Evolutionary conservation across 2,797 vertebrate genomes (phyloP).

Genomic region (Sebastes steindachneri): DNA sequence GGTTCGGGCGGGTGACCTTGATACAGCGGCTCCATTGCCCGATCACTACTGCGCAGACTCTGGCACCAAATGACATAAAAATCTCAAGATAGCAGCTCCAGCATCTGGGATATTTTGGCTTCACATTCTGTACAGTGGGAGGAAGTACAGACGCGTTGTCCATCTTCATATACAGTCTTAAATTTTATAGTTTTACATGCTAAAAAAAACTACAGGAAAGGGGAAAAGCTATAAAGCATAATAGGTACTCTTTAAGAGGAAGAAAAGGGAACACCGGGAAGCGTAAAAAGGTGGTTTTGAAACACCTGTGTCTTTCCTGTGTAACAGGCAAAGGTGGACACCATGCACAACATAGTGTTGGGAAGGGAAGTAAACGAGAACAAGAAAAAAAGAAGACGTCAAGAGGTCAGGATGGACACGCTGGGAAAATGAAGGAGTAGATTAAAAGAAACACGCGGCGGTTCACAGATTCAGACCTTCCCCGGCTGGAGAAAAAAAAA

Average conservation of each 20-base stretch:
- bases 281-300: conserved; percentile 19
- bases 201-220: too few relatives aligned
- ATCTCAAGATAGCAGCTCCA: too few relatives aligned
- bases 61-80: too few relatives aligned
- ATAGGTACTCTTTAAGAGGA: neutral
- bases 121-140: too few relatives aligned
- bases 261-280: neutral
- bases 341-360: neutral
- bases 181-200: too few relatives aligned
- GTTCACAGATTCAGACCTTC: conserved; percentile 8
- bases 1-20: too few relatives aligned
- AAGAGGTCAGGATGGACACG: conserved; percentile 15
- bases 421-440: conserved; percentile 29
- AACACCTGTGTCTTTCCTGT: conserved; percentile 12
- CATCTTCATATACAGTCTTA: too few relatives aligned
- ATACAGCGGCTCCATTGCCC: too few relatives aligned
- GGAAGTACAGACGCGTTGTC: too few relatives aligned
- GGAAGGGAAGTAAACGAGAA: conserved; percentile 25
- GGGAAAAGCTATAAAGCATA: too few relatives aligned
- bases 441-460: conserved; percentile 21
- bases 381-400: conserved; percentile 11
- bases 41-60: too few relatives aligned
- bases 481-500: neutral
- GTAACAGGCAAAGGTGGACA: conserved; percentile 24
- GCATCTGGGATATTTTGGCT: too few relatives aligned